phyloP scores from a whole-genome alignment of 1,140 invertebrate genomes.

The Pemphigus obesinymphae region DNA sequence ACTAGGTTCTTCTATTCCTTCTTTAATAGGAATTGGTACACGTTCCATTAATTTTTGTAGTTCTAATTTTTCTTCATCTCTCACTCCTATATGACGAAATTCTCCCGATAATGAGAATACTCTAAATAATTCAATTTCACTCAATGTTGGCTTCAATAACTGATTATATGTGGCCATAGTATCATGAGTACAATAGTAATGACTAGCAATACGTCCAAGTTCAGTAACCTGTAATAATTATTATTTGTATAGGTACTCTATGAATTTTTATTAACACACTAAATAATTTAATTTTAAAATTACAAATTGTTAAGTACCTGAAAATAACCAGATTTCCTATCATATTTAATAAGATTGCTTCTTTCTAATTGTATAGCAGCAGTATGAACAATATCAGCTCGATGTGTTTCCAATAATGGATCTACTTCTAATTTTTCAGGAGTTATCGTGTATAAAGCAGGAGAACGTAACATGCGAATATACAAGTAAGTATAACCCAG shows the following conservation, averaged over 20 bases:
- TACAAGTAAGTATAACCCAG: conserved; percentile 96
- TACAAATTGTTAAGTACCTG: conserved; percentile 56
- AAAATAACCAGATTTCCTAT: conserved; percentile 90
- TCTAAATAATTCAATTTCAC: conserved; percentile 97
- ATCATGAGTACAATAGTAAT: conserved; percentile 96
- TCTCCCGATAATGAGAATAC: conserved; percentile 97
- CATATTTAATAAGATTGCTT: conserved; percentile 91
- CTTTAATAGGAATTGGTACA: conserved; percentile 98
- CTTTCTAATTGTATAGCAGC: conserved; percentile 87
- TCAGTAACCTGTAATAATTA: conserved; percentile 82
- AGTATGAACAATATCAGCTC: conserved; percentile 95
- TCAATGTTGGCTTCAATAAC: conserved; percentile 89
- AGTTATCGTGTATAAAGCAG: conserved; percentile 82
- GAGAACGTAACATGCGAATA: conserved; percentile 79
- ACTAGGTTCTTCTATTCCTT: conserved; percentile 96
- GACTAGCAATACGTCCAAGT: conserved; percentile 92
- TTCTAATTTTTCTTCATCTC: conserved; percentile 98
- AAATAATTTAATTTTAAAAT: no score
- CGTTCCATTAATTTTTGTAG: conserved; percentile 94
- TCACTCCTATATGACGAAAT: conserved; percentile 86
- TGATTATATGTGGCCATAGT: conserved; percentile 97
- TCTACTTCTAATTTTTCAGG: conserved; percentile 77
- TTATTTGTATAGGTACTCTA: background rate
- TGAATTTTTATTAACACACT: background rate
- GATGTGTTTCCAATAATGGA: conserved; percentile 75